These are phyloP conservation scores for Parotocinclus haroldoi DNA, from an alignment of 2,797 vertebrate species.

Conservation along the genomic window DNA sequence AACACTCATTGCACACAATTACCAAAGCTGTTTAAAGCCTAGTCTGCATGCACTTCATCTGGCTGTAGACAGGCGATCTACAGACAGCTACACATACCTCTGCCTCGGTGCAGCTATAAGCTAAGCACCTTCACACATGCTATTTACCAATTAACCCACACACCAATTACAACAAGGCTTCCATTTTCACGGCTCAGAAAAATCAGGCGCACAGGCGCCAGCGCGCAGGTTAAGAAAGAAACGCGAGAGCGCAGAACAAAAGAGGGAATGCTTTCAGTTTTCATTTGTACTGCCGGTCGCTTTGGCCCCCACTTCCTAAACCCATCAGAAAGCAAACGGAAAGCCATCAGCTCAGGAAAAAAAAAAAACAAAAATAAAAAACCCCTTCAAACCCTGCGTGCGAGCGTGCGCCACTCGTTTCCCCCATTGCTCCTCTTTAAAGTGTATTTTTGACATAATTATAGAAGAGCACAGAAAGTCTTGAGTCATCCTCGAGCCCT, in stretches of 20 bases:
- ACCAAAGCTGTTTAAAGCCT: conserved; percentile 41
- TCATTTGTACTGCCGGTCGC: conserved; percentile 27
- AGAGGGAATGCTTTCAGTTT: conserved; percentile 30
- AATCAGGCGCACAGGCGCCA: conserved; percentile 43
- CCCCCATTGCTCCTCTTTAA: conserved; percentile 66
- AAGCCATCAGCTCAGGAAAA: conserved; percentile 40
- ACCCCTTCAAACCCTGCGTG: conserved; percentile 22
- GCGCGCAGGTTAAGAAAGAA: conserved; percentile 18
- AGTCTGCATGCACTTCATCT: background rate
- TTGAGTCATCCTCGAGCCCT: conserved; percentile 49
- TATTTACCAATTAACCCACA: conserved; percentile 17
- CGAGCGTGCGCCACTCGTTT: conserved; percentile 58
- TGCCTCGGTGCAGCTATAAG: conserved; percentile 15
- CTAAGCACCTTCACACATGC: too few species aligned
- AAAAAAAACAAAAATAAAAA: too few species aligned
- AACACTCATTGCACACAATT: conserved; percentile 49
- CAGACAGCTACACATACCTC: conserved; percentile 3
- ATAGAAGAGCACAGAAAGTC: conserved; percentile 61
- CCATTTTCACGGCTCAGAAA: conserved; percentile 57
- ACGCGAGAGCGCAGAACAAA: conserved; percentile 4
- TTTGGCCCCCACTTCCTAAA: conserved; percentile 43
- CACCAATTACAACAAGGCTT: conserved; percentile 42
- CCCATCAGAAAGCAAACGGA: conserved; percentile 41
- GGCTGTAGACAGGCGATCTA: conserved; percentile 6
- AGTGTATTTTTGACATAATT: conserved; percentile 73